Conservation (phyloP, 2,797 vertebrate genomes). For the Peromyscus aztecus region DNA sequence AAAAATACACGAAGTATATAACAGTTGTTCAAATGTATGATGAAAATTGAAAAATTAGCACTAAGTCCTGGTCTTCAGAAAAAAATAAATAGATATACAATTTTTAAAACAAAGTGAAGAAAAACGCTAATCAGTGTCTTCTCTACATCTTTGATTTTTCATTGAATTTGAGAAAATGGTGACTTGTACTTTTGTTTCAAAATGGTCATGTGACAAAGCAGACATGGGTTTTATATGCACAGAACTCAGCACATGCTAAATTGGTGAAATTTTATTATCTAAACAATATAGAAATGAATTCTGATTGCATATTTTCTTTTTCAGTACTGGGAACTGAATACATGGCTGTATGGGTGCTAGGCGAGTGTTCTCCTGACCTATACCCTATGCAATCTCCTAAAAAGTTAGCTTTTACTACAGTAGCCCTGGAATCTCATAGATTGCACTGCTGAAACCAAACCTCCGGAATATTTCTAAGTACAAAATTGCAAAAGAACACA, state of each 20-base stretch:
- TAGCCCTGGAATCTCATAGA: slow-evolving; percentile 37
- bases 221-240: background rate
- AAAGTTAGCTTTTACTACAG: background rate
- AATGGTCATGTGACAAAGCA: slow-evolving; percentile 64
- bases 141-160: slow-evolving; percentile 19
- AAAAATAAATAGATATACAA: background rate
- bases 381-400: background rate
- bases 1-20: background rate
- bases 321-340: background rate
- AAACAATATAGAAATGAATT: slow-evolving; percentile 12
- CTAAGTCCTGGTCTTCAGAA: background rate
- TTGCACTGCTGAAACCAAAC: background rate
- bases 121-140: slow-evolving; percentile 49
- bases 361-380: background rate
- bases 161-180: slow-evolving; percentile 56
- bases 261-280: slow-evolving; percentile 33
- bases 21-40: slow-evolving; percentile 14
- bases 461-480: slow-evolving; percentile 23
- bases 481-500: slow-evolving; percentile 50
- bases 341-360: too few relatives aligned
- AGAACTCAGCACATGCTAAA: slow-evolving; percentile 19
- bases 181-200: slow-evolving; percentile 32
- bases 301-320: background rate
- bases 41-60: slow-evolving; percentile 47
- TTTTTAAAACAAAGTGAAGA: slow-evolving; percentile 31